Conservation (phyloP, 2,888 invertebrate genomes). For the Smittia aterrima region DNA sequence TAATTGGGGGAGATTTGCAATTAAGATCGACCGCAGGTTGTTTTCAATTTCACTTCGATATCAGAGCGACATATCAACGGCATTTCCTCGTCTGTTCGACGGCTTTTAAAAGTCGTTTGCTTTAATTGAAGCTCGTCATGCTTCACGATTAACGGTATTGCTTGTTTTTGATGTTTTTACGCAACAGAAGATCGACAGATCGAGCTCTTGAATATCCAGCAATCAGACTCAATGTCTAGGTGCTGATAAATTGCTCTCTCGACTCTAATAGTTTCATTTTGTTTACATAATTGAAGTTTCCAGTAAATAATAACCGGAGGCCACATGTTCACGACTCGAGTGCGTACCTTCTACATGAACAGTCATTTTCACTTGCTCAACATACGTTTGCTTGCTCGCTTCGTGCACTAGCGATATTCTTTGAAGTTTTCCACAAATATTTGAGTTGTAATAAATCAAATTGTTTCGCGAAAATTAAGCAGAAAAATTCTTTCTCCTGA, state of each 20-base stretch:
- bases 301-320: background rate
- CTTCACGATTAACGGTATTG: background rate
- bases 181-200: background rate
- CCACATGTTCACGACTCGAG: background rate
- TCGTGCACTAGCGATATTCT: constrained; percentile 5
- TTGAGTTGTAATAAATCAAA: constrained; percentile 19
- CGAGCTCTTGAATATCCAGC: background rate
- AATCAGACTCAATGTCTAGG: constrained; percentile 22
- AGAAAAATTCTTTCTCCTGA: background rate
- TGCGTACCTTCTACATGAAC: constrained; percentile 12
- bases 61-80: constrained; percentile 13
- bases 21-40: constrained; percentile 6
- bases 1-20: background rate
- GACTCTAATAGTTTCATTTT: constrained; percentile 1
- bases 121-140: constrained; percentile 15
- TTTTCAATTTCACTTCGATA: constrained; percentile 13
- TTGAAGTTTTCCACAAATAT: constrained; percentile 19
- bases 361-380: constrained; percentile 10
- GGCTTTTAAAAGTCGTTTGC: background rate
- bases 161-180: background rate
- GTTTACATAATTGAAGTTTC: constrained; percentile 13
- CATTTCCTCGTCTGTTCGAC: constrained; percentile 19
- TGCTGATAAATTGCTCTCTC: background rate
- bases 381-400: background rate
- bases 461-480: constrained; percentile 5